These are phyloP conservation scores for Embiotoca jacksoni DNA, from an alignment of 2,113 vertebrate genomes.

Conservation along the genomic window DNA sequence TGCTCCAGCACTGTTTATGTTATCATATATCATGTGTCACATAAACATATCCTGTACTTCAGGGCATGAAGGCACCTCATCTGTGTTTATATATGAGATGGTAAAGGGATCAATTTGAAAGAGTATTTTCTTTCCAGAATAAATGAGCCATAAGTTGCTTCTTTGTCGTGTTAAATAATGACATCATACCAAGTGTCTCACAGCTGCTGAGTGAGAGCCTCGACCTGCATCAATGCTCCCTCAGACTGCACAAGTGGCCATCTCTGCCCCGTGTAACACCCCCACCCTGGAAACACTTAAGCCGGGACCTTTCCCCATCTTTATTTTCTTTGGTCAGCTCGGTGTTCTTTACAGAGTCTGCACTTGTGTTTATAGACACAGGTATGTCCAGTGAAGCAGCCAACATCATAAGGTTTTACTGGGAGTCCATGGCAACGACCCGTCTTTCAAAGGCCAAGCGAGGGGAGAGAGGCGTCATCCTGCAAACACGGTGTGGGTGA, in stretches of 20 bases:
- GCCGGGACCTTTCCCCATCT: slow-evolving; percentile 55
- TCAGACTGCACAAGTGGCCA: slow-evolving; percentile 46
- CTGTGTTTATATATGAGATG: slow-evolving; percentile 62
- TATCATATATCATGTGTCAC: slow-evolving; percentile 68
- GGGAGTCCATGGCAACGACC: slow-evolving; percentile 39
- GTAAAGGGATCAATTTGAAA: slow-evolving; percentile 63
- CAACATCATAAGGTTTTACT: slow-evolving; percentile 57
- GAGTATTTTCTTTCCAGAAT: slow-evolving; percentile 60
- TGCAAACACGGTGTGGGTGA: slow-evolving; percentile 56
- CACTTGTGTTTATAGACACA: slow-evolving; percentile 69
- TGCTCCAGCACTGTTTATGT: slow-evolving; percentile 54
- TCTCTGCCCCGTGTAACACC: slow-evolving; percentile 50
- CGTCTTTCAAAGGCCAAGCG: slow-evolving; percentile 36
- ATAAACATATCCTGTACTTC: slow-evolving; percentile 64
- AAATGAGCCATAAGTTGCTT: slow-evolving; percentile 63
- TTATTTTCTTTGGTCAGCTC: slow-evolving; percentile 72
- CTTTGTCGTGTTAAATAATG: slow-evolving; percentile 65
- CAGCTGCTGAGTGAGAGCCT: slow-evolving; percentile 60
- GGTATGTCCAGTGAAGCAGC: slow-evolving; percentile 51
- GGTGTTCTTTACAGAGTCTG: slow-evolving; percentile 67
- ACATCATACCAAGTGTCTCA: slow-evolving; percentile 69
- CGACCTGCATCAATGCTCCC: slow-evolving; percentile 50
- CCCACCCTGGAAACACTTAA: slow-evolving; percentile 72
- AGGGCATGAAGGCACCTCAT: slow-evolving; percentile 31
- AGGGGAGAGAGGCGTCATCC: slow-evolving; percentile 27